These are phyloP conservation scores for Alligator mississippiensis DNA, from an alignment of 2,113 vertebrate species.

Conservation along the genomic window DNA sequence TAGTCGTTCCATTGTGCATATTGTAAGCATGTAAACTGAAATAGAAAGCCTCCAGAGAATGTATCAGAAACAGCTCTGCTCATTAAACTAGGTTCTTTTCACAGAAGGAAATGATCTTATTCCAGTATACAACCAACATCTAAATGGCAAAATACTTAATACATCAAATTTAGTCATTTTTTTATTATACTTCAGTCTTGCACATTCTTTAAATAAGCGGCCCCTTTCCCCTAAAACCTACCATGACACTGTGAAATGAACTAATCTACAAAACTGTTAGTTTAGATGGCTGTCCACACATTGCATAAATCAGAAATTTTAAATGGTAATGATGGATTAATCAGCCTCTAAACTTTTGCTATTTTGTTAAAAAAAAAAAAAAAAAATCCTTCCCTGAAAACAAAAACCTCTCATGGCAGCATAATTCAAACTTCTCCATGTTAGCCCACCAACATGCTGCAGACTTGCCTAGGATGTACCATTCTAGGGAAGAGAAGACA, in stretches of 20 bases:
- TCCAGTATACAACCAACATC: not conserved
- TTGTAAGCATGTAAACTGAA: not conserved
- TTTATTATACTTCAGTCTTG: not conserved
- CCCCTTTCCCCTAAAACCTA: not conserved
- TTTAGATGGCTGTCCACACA: not conserved
- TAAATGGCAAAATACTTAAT: not conserved
- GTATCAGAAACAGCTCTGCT: not conserved
- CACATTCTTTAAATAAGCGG: not conserved
- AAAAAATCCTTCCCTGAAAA: not conserved
- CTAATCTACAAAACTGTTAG: rapidly evolving
- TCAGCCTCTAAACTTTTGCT: not conserved
- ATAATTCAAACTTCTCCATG: not conserved
- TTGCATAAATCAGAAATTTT: not conserved
- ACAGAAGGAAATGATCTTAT: not conserved
- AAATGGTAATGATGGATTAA: not conserved
- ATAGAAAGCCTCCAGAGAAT: not conserved
- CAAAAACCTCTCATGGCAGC: not conserved
- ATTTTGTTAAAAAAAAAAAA: not conserved
- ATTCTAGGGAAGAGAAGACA: not conserved
- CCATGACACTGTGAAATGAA: not conserved
- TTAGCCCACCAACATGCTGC: not conserved
- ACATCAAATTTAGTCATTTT: not conserved
- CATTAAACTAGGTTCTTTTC: not conserved
- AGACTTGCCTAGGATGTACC: rapidly evolving
- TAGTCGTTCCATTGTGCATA: not conserved